Percentiles rank a stretch among this genome's conserved stretches.
Evolutionary conservation across 1,140 invertebrate genomes (phyloP).

Genomic region (Anastatus disparis): DNA sequence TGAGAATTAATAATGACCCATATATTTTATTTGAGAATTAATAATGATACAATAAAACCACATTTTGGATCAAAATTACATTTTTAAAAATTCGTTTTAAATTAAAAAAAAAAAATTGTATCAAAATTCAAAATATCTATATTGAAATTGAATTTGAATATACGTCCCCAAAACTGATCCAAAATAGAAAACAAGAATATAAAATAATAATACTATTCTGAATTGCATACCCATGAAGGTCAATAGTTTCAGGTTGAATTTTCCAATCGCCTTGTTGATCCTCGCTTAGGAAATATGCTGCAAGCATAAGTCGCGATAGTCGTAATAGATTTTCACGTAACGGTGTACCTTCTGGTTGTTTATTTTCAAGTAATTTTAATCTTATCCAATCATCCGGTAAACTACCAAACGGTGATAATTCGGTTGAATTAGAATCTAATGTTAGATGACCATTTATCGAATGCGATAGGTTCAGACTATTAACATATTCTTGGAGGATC

Average conservation of each 20-base stretch:
- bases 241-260: no score
- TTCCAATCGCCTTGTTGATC: not conserved
- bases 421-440: not conserved
- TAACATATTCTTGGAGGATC: slow-evolving; percentile 21
- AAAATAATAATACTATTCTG: no score
- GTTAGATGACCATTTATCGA: not conserved
- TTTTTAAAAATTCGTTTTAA: no score
- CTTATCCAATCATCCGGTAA: slow-evolving; percentile 49
- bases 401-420: slow-evolving; percentile 45
- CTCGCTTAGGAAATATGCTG: slow-evolving; percentile 42
- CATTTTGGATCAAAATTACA: no score
- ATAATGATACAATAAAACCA: no score
- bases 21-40: no score
- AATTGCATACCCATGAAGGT: not conserved
- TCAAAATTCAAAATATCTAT: no score
- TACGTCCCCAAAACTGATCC: no score
- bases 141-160: no score
- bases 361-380: slow-evolving; percentile 37
- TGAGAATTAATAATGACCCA: no score
- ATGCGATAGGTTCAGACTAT: not conserved
- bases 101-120: no score
- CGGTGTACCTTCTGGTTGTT: slow-evolving; percentile 41
- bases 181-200: no score
- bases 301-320: slow-evolving; percentile 44
- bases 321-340: slow-evolving; percentile 44